These are phyloP conservation scores for Amphimedon queenslandica DNA, from an alignment of 37 sponge, comb jelly and placozoan species.

Conservation along the genomic window DNA sequence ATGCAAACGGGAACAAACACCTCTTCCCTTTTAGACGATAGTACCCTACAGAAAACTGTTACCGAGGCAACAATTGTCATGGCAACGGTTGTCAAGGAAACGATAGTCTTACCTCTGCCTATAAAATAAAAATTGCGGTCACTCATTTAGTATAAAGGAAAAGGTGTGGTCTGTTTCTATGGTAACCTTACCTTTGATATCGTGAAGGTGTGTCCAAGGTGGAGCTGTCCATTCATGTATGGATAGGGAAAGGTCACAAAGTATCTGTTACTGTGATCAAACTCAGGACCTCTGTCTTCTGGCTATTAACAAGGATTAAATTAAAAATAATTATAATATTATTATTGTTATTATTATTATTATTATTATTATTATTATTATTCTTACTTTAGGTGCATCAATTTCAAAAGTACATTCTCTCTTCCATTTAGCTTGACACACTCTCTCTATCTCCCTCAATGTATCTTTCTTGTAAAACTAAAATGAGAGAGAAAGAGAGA, in stretches of 20 bases:
- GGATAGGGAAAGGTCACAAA: slow-evolving; percentile 97
- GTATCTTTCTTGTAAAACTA: slow-evolving; percentile 84
- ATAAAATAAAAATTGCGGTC: too few relatives aligned
- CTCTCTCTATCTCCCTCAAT: slow-evolving; percentile 80
- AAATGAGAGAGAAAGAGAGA: neutral
- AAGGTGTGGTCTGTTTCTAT: too few relatives aligned
- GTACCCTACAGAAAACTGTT: slow-evolving; percentile 95
- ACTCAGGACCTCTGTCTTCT: slow-evolving; percentile 22
- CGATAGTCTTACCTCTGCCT: slow-evolving; percentile 49
- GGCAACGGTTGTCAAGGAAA: too few relatives aligned
- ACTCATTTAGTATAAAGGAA: too few relatives aligned
- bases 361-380: neutral
- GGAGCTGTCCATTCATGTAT: slow-evolving; percentile 98
- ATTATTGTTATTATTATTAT: neutral
- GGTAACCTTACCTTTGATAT: slow-evolving; percentile 72
- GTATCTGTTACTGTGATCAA: slow-evolving; percentile 61
- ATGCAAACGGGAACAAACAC: slow-evolving; percentile 98
- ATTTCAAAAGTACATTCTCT: slow-evolving; percentile 75
- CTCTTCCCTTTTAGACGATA: slow-evolving; percentile 93
- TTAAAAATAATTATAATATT: neutral
- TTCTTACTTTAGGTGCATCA: slow-evolving; percentile 71
- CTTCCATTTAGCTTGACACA: slow-evolving; percentile 88
- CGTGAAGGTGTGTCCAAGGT: slow-evolving; percentile 96
- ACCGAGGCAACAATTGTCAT: too few relatives aligned
- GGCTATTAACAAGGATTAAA: slow-evolving; percentile 2